Evolutionary conservation across 2,888 invertebrate species (phyloP).

Genomic region (Heliconius ethilla): DNA sequence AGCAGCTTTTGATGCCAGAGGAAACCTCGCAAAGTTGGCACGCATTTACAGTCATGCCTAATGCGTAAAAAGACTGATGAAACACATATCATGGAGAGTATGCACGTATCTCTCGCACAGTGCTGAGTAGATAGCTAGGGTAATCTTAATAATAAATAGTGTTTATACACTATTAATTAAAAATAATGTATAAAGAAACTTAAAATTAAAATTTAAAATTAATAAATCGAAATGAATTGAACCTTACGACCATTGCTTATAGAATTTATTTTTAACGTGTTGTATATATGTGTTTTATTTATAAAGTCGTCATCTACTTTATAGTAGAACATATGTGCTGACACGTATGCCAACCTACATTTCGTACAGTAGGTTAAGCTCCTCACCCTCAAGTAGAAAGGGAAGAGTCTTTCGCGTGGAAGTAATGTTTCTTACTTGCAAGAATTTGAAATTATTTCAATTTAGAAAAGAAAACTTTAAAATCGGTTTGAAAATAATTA

Average conservation of each 20-base stretch:
- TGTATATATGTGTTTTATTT: neutral
- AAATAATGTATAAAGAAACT: too few relatives aligned
- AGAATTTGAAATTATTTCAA: neutral
- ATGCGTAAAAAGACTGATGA: conserved; percentile 15
- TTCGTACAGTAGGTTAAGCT: conserved; percentile 24
- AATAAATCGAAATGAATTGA: neutral
- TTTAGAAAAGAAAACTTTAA: neutral
- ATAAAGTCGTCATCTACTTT: neutral
- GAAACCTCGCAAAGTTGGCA: conserved; percentile 47
- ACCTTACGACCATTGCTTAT: neutral
- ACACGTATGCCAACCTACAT: conserved; percentile 15
- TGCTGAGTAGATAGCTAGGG: too few relatives aligned
- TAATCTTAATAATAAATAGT: neutral
- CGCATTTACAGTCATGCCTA: conserved; percentile 40
- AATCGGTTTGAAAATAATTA: neutral
- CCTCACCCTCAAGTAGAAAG: conserved; percentile 17
- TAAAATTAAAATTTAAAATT: too few relatives aligned
- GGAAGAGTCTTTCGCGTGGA: conserved; percentile 11
- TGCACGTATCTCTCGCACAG: too few relatives aligned
- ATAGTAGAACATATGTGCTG: neutral
- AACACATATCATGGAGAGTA: neutral
- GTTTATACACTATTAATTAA: too few relatives aligned
- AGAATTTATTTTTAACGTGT: neutral
- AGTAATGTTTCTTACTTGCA: conserved; percentile 8
- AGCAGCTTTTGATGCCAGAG: conserved; percentile 32